Base-by-base conservation (phyloP, 2,113 vertebrate genomes). In the Variabilichromis moorii region DNA sequence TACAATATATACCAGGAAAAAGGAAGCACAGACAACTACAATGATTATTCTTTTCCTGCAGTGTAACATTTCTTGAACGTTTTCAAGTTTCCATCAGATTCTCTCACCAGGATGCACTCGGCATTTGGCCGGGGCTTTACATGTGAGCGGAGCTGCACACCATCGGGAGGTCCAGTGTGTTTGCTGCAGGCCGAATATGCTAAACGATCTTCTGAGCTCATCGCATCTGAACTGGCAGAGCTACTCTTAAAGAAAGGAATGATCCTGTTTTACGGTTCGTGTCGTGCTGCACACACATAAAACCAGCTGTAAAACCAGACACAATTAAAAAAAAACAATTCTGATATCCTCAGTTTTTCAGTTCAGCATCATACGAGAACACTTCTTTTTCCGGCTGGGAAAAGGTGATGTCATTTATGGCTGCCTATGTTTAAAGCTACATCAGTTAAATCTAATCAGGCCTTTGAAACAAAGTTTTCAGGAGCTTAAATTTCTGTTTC, bases 151-250 rank as follows among this genome's bases (percentile, higher is more conserved):
- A 59, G 79, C 78, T 33, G 86, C 79, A 66, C 63, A 80, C 83
- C 73, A 57, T 82, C 80, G 71, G 84, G 83, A 83, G 76, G 89
- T 90, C 91, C 82, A 40, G 33, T 28, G 78, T 81, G 57, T 92
- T 88, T 45, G 80, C 88, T 90, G 83, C 79, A 57, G 91, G 91
- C 80, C 42, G 86, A 68, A 71, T 71, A 87, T 81, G 90, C 71
- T 84, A 81, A 91, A 83, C 61, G 16, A 88, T 84, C 54, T 51
- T 81, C 76, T 37, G 61, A 82, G 80, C 89, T 82, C 66, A 16
- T 57, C 13, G 51, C 37, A 37, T 82, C 59, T 86, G 59, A 91
- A 55, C 57, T 53, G 42, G 37, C 9, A 2, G 13, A 4, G 37
- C 19, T 81, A 28, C 31, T 4, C 76, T 63, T 42, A 79, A 35